Percentiles rank a stretch among this genome's conserved stretches.
phyloP scores from a whole-genome alignment of 2,113 vertebrate species.

The Petrocephalus zakoni region DNA sequence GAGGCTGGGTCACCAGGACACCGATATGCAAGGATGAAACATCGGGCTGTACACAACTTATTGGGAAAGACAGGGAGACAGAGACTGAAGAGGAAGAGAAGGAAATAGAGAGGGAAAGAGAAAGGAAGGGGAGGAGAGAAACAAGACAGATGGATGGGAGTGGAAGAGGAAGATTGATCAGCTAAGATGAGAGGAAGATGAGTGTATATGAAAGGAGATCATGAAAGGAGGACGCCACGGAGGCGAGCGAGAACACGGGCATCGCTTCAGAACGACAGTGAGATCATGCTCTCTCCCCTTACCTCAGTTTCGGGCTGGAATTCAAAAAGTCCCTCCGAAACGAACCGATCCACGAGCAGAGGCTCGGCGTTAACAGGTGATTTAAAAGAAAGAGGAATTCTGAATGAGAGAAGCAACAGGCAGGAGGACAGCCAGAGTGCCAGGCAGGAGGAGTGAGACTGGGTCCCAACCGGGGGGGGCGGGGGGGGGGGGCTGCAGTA shows the following conservation, averaged over 20 bases:
- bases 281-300: constrained; percentile 30
- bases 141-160: neutral
- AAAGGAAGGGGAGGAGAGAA: neutral
- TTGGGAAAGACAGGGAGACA: neutral
- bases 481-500: neutral
- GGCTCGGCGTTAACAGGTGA: constrained; percentile 58
- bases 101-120: constrained; percentile 13
- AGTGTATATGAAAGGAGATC: neutral
- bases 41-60: neutral
- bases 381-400: constrained; percentile 41
- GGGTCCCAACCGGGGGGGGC: neutral
- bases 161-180: constrained; percentile 23
- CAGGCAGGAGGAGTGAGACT: constrained; percentile 4
- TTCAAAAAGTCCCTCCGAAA: constrained; percentile 52
- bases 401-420: constrained; percentile 16
- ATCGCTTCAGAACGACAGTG: neutral
- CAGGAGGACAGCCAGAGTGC: neutral
- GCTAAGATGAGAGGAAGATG: constrained; percentile 14
- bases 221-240: neutral
- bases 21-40: neutral
- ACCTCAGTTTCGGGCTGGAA: constrained; percentile 48
- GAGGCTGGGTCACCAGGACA: neutral
- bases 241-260: neutral
- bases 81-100: neutral
- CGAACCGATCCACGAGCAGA: constrained; percentile 45